Conservation (phyloP, 2,888 invertebrate genomes). For the Mesorhabditis sp. region DNA sequence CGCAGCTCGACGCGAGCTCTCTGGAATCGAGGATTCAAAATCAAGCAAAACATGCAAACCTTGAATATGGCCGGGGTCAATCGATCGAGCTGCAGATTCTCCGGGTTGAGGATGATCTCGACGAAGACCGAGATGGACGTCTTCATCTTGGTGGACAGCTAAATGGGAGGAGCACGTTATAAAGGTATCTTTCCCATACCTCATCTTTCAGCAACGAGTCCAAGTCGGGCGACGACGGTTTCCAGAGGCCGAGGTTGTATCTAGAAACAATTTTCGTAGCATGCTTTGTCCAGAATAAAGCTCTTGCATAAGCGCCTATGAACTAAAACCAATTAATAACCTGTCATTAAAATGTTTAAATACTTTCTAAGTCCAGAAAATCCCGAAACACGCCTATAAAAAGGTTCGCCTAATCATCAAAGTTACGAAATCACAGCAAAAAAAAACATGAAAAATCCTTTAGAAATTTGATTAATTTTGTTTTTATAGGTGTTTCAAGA, state of each 20-base stretch:
- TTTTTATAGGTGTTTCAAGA: too few species aligned
- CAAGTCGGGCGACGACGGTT: slow-evolving; percentile 7
- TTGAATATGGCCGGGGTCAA: slow-evolving; percentile 66
- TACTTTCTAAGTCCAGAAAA: too few species aligned
- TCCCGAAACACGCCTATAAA: too few species aligned
- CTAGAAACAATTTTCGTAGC: slow-evolving; percentile 7
- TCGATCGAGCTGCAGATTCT: slow-evolving; percentile 66
- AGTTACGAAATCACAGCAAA: too few species aligned
- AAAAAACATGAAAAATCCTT: too few species aligned
- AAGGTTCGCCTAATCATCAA: too few species aligned
- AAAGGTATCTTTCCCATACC: neutral
- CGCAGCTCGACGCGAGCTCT: slow-evolving; percentile 47
- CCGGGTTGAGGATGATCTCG: slow-evolving; percentile 67
- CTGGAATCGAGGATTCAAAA: slow-evolving; percentile 25
- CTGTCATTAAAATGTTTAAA: too few species aligned
- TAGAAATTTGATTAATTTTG: too few species aligned
- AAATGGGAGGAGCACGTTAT: neutral
- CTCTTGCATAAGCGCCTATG: too few species aligned
- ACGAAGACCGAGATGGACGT: slow-evolving; percentile 51
- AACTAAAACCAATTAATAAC: too few species aligned
- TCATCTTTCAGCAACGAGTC: neutral
- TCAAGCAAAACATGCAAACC: slow-evolving; percentile 55
- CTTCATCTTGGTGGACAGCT: slow-evolving; percentile 19
- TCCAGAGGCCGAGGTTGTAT: slow-evolving; percentile 26
- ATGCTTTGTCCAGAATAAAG: neutral